phyloP scores from a whole-genome alignment of 2,797 vertebrate species.

The Leptatherina wallacei region DNA sequence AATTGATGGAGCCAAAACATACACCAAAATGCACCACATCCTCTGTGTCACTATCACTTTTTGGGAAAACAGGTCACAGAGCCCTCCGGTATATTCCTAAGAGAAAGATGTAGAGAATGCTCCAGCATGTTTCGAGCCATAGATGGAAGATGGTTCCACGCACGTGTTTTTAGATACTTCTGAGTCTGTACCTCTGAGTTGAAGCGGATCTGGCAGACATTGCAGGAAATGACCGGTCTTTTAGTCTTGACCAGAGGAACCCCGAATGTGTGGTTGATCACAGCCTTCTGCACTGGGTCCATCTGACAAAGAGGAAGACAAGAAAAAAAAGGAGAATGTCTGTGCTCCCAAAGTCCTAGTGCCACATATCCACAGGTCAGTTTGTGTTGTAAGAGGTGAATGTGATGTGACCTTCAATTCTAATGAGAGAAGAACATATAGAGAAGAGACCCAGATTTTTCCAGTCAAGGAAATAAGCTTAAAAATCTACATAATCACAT shows the following conservation, averaged over 20 bases:
- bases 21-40: constrained; percentile 53
- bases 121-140: constrained; percentile 17
- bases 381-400: constrained; percentile 15
- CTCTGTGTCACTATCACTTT: constrained; percentile 32
- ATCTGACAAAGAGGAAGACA: constrained; percentile 81
- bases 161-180: not conserved
- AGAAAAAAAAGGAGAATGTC: constrained; percentile 1
- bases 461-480: not conserved
- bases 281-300: constrained; percentile 93
- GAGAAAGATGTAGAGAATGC: constrained; percentile 8
- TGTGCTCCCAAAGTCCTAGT: constrained; percentile 16
- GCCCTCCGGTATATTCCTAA: constrained; percentile 22
- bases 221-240: constrained; percentile 92
- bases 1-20: constrained; percentile 61
- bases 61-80: constrained; percentile 11
- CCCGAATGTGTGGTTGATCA: constrained; percentile 92
- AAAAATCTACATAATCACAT: not conserved
- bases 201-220: constrained; percentile 95
- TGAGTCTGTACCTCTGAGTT: constrained; percentile 88
- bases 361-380: constrained; percentile 9
- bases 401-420: constrained; percentile 3
- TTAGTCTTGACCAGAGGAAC: constrained; percentile 90
- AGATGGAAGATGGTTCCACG: not conserved
- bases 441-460: not conserved
- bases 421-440: not conserved